These are phyloP conservation scores for Manis crassicaudata DNA, from an alignment of 2,797 vertebrate genomes.

Conservation along the genomic window DNA sequence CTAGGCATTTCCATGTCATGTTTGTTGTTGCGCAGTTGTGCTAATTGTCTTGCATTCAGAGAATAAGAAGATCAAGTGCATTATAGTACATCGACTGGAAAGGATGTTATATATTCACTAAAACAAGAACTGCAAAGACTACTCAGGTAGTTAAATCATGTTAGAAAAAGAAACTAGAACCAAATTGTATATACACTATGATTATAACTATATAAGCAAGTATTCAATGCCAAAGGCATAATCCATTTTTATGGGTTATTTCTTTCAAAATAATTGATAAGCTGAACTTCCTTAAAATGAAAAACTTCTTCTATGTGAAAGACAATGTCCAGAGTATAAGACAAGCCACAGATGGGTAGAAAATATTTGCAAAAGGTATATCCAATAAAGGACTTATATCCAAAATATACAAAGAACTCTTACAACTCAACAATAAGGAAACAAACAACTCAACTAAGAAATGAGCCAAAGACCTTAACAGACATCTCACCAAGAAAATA, in stretches of 20 bases:
- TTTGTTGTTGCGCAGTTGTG: neutral
- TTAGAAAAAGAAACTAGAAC: neutral
- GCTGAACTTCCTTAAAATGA: neutral
- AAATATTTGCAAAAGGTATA: neutral
- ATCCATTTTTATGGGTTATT: neutral
- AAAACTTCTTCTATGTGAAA: neutral
- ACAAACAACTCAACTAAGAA: neutral
- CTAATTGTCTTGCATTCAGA: slow-evolving; percentile 3
- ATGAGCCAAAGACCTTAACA: neutral
- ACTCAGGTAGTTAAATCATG: neutral
- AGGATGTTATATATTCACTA: neutral
- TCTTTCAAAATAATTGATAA: neutral
- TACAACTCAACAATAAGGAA: neutral
- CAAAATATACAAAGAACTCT: neutral
- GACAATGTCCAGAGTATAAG: neutral
- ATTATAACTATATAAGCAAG: neutral
- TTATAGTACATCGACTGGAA: neutral
- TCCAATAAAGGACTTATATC: neutral
- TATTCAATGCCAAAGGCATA: neutral
- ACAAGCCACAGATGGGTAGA: neutral
- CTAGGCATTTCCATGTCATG: neutral
- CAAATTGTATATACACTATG: neutral
- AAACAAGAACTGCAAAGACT: slow-evolving; percentile 19
- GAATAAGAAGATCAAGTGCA: neutral
- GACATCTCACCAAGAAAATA: neutral